phyloP scores from a whole-genome alignment of 2,113 vertebrate genomes.

The Rattus norvegicus region GRCr8 NC_086030.1:35014001-35014500 shows the following conservation, averaged over 20 bases:
- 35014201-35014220: background rate
- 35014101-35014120: background rate
- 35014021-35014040: too few species aligned
- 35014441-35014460: slow-evolving; percentile 11
- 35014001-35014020: background rate
- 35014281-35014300: background rate
- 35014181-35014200: slow-evolving; percentile 25
- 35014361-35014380: slow-evolving; percentile 56
- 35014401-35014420: slow-evolving; percentile 59
- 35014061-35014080: background rate
- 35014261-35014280: background rate
- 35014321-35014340: background rate
- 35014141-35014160: background rate
- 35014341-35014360: slow-evolving; percentile 28
- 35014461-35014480: slow-evolving; percentile 44
- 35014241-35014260: background rate
- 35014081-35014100: background rate
- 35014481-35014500: background rate
- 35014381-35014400: slow-evolving; percentile 61
- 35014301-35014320: background rate
- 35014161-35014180: background rate
- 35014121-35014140: background rate
- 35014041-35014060: background rate
- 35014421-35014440: slow-evolving; percentile 61
- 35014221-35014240: background rate